Evolutionary conservation across 2,113 vertebrate species (phyloP), one percentile per base, ranked within the genome.

Genomic region (Rattus rattus): DNA sequence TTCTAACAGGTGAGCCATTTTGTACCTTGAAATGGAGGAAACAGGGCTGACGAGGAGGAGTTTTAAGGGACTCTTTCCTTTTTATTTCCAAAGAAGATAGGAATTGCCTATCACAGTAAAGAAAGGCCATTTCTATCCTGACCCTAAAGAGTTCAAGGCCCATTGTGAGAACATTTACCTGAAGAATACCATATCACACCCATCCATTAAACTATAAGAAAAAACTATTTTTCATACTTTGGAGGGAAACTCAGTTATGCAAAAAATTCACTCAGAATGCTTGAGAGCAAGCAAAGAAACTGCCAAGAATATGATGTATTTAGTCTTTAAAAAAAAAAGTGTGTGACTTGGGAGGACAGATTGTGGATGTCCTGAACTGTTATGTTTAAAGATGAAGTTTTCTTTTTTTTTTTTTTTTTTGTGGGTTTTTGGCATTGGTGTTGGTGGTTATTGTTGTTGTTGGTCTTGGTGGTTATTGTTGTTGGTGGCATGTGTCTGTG

Each of bases 171-270:
- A 87, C 90, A 91, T 97, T 73, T 30, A 96, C 97, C 72, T 61
- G 63, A 93, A 86, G 94, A 92, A 94, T 94, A 94, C 92, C 75
- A 8, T 69, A 97, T 92, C 86, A 77, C 36, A 81, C 90, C 92
- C 80, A 97, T 96, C 88, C 96, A 86, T 86, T 97, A 92, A 77
- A 80, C 63, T 88, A 92, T 81, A 59, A 81, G 79, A 88, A 97
- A 43, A 97, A 96, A 75, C 94, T 96, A 95, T 97, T 98, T 97
- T 96, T 96, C 92, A 96, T 95, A 97, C 76, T 97, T 97, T 96
- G 90, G 94, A 97, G 94, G 95, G 94, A 49, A 97, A 95, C 19
- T 95, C 97, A 97, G 94, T 95, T 92, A 94, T 95, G 97, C 94
- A 96, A 95, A 97, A 97, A 97, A 97, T 97, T 95, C 97, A 91